Conservation (phyloP, 2,797 vertebrate species). For the Pangasius krempfi region DNA sequence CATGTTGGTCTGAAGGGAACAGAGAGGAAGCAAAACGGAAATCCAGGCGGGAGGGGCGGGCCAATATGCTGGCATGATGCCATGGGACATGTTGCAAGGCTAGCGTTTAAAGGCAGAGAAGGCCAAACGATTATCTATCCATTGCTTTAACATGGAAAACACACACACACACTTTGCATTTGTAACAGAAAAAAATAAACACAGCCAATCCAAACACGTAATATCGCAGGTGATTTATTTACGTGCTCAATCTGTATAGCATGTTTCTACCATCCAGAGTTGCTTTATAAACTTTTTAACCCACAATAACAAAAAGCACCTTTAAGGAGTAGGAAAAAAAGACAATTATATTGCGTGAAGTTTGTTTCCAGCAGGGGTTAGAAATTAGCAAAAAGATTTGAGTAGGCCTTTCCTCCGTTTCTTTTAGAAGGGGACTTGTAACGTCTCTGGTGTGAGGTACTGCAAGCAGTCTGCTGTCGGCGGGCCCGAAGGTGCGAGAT, state of each 20-base stretch:
- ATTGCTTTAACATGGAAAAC: slow-evolving; percentile 32
- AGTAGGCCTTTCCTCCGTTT: background rate
- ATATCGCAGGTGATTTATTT: background rate
- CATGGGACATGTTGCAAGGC: slow-evolving; percentile 32
- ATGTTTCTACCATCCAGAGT: background rate
- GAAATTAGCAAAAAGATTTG: background rate
- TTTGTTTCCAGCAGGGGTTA: background rate
- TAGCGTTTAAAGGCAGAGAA: slow-evolving; percentile 34
- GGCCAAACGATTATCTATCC: slow-evolving; percentile 33
- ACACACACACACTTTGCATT: background rate
- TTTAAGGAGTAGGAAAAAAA: background rate
- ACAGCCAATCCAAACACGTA: background rate
- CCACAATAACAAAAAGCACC: background rate
- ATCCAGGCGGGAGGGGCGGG: slow-evolving; percentile 52
- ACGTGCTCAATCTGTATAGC: background rate
- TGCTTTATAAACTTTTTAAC: background rate
- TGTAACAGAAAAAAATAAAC: background rate
- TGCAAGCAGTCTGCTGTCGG: background rate
- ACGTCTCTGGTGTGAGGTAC: background rate
- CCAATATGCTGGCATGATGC: slow-evolving; percentile 21
- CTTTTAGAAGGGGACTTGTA: background rate
- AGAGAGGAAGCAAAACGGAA: slow-evolving; percentile 55
- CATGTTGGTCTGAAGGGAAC: slow-evolving; percentile 35
- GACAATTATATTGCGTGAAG: background rate
- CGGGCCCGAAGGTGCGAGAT: background rate